These are phyloP conservation scores for Chorisops tibialis DNA, from an alignment of 2,888 invertebrate genomes.

Conservation along the genomic window DNA sequence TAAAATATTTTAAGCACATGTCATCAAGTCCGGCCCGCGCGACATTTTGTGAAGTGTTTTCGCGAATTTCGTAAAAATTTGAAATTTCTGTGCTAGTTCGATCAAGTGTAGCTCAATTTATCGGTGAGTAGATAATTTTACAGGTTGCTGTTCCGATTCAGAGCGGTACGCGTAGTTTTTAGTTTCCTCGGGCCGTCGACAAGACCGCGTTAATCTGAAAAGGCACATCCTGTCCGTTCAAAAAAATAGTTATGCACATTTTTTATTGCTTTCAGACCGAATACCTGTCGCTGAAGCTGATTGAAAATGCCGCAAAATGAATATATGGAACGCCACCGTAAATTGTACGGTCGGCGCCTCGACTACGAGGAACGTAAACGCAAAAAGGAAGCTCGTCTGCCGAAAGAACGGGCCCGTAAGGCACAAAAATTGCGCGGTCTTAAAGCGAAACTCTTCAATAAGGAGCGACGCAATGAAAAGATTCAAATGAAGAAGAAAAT, in stretches of 20 bases:
- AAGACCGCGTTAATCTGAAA: not conserved
- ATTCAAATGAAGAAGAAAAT: conserved; percentile 99
- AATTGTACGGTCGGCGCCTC: conserved; percentile 91
- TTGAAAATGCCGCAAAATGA: conserved; percentile 94
- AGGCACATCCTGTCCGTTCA: conserved; percentile 8
- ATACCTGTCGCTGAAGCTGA: not conserved
- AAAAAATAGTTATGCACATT: conserved; percentile 4
- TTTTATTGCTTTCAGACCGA: not conserved
- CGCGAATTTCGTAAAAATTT: not conserved
- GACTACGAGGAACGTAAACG: conserved; percentile 97
- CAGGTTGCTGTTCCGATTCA: conserved; percentile 15
- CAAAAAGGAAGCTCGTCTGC: conserved; percentile 92
- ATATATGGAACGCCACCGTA: conserved; percentile 96
- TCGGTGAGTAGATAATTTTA: not conserved
- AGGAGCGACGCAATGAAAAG: conserved; percentile 95
- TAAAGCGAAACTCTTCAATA: conserved; percentile 97
- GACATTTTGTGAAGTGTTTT: not conserved
- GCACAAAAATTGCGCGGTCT: conserved; percentile 91
- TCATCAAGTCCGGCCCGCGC: not conserved
- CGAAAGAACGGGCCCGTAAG: conserved; percentile 85
- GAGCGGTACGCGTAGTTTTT: not conserved
- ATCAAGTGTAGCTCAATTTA: not conserved
- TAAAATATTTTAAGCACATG: not conserved
- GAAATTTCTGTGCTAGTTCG: not conserved
- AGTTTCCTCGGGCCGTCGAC: not conserved